Evolutionary conservation across 2,888 invertebrate species (phyloP), one percentile per base, ranked within the genome.

Genomic region (Acrocyrtus sp.): DNA sequence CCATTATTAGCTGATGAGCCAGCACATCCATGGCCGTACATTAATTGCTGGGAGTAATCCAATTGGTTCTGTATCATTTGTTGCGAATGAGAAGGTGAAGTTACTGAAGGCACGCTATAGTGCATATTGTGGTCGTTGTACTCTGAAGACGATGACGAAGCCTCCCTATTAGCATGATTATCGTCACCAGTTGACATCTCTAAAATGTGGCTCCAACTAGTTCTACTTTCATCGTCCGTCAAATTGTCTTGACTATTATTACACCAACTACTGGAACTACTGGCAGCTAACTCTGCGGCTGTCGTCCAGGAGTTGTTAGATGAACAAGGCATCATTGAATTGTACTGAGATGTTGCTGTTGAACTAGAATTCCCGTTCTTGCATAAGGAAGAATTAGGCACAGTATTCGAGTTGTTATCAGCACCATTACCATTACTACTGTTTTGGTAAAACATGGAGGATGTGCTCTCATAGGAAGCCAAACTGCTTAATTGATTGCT

Each of bases 241-340:
- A 57, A 29, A 10, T 22, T 57, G 8, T 66, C 66, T 34, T 47
- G 66, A 34, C n/a, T 63, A 2, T 8, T 43, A 24, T 39, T 56
- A 8, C 17, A 34, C 19, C 17, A 27, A 43, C 27, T 53, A 34
- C 66, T 66, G 15, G 66, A 57, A 57, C n/a, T n/a, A n/a, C n/a
- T n/a, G n/a, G n/a, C n/a, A n/a, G n/a, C n/a, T n/a, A n/a, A n/a
- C n/a, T 17, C 48, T 8, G 21, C 26, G 10, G 66, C n/a, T 51
- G 62, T 21, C 6, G 27, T 39, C 56, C 48, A 56, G 65, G 19
- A 29, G 41, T n/a, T n/a, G n/a, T n/a, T 41, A 24, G 65, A 54
- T 56, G 66, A 66, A 66, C 66, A 66, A 66, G 66, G 66, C 66
- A 66, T 66, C 39, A 57, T 57, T 48, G 50, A 57, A 66, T 66